Percentiles rank a stretch among this genome's conserved stretches.
phyloP scores from a whole-genome alignment of 2,797 vertebrate species.

The Acrocephalus scirpaceus region DNA sequence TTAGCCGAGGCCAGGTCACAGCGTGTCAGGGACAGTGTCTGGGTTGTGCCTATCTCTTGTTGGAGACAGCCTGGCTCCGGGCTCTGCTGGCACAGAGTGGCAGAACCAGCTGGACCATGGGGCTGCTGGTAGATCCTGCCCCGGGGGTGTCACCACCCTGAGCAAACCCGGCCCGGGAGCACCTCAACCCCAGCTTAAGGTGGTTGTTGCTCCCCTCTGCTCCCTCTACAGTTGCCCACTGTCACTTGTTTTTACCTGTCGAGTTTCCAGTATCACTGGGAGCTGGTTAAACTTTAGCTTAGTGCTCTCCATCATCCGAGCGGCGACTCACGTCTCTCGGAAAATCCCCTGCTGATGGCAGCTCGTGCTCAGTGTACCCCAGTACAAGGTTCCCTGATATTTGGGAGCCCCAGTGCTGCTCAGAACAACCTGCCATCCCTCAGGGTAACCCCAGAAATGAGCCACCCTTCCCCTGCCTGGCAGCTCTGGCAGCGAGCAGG shows the following conservation, averaged over 20 bases:
- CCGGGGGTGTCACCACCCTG: neutral
- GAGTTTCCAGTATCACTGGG: neutral
- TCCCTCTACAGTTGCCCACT: accelerated
- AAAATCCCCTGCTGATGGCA: neutral
- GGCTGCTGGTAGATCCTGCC: neutral
- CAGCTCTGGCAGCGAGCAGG: neutral
- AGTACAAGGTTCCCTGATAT: neutral
- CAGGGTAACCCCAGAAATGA: neutral
- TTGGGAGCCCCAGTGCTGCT: neutral
- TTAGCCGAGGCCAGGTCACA: neutral
- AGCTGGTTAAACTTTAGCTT: conserved; percentile 48
- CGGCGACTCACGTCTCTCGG: neutral
- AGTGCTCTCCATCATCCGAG: accelerated
- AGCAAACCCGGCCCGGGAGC: neutral
- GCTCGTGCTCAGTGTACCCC: accelerated
- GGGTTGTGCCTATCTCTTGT: neutral
- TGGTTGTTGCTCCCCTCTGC: neutral
- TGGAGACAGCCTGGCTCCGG: neutral
- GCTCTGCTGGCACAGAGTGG: neutral
- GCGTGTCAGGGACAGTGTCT: neutral
- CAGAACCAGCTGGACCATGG: neutral
- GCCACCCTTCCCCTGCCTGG: neutral
- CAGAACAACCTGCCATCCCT: neutral
- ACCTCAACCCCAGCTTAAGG: no score
- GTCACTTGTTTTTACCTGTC: accelerated